These are phyloP conservation scores for Zootoca vivipara DNA, from an alignment of 2,113 vertebrate species.

Conservation along the genomic window DNA sequence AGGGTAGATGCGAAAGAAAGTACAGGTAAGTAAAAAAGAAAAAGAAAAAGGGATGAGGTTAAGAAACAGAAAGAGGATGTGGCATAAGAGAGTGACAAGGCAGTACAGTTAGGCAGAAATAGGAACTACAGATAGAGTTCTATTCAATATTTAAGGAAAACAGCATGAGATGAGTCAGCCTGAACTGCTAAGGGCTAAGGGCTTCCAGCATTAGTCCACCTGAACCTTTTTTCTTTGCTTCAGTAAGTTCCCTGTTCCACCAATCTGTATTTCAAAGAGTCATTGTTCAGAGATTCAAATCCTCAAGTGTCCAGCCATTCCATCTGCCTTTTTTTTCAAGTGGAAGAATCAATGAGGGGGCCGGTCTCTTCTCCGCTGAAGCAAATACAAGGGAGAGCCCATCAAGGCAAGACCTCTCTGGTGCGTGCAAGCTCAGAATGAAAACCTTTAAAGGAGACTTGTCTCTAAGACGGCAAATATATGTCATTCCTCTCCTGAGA, in stretches of 20 bases:
- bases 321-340: background rate
- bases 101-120: background rate
- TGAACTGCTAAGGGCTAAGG: background rate
- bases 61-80: slow-evolving; percentile 3
- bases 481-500: background rate
- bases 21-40: background rate
- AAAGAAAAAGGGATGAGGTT: background rate
- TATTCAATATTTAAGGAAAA: slow-evolving; percentile 31
- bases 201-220: background rate
- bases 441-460: background rate
- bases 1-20: background rate
- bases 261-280: background rate
- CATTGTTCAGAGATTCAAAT: background rate
- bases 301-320: background rate
- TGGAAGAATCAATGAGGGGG: background rate
- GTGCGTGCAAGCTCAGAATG: background rate
- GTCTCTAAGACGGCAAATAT: background rate
- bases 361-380: background rate
- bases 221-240: background rate
- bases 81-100: slow-evolving; percentile 7
- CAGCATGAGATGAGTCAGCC: background rate
- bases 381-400: background rate
- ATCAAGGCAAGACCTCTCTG: background rate
- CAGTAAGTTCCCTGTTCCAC: background rate
- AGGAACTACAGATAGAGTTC: background rate